Evolutionary conservation across 2,888 invertebrate species (phyloP).

Genomic region (Dasysyrphus albostriatus): DNA sequence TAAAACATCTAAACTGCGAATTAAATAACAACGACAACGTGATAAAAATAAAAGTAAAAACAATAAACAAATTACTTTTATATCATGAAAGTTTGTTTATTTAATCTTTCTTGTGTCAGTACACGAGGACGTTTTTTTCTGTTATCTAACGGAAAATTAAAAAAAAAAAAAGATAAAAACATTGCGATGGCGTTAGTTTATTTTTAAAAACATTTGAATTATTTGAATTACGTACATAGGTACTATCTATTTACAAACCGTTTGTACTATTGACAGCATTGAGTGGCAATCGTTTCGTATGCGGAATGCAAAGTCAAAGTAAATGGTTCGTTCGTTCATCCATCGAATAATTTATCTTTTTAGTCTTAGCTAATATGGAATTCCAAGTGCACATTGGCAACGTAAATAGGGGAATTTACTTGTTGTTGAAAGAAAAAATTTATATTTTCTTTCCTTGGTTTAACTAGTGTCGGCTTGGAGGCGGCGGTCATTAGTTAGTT

Average conservation of each 20-base stretch:
- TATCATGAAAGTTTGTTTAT: conserved; percentile 24
- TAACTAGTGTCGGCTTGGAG: too few relatives aligned
- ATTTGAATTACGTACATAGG: conserved; percentile 1
- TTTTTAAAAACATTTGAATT: conserved; percentile 1
- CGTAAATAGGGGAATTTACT: conserved; percentile 33
- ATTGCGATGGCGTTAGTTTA: conserved; percentile 1
- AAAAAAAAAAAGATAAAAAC: neutral
- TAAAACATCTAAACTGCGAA: conserved; percentile 5
- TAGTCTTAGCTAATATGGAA: conserved; percentile 42
- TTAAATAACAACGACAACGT: conserved; percentile 45
- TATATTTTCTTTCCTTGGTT: neutral
- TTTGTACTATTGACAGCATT: conserved; percentile 10
- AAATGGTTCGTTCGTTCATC: conserved; percentile 6
- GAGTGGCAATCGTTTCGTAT: conserved; percentile 28
- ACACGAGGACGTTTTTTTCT: conserved; percentile 5
- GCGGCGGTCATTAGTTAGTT: conserved; percentile 10
- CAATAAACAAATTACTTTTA: conserved; percentile 4
- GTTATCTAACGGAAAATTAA: conserved; percentile 18
- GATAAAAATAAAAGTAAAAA: conserved; percentile 29
- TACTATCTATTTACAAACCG: neutral
- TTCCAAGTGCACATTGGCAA: conserved; percentile 43
- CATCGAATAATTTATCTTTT: neutral
- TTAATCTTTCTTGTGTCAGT: neutral
- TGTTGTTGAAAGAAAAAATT: conserved; percentile 2
- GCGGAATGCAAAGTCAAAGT: conserved; percentile 21